Base-by-base conservation (phyloP, 2,113 vertebrate genomes). In the Tenebrosternarchus preto region DNA sequence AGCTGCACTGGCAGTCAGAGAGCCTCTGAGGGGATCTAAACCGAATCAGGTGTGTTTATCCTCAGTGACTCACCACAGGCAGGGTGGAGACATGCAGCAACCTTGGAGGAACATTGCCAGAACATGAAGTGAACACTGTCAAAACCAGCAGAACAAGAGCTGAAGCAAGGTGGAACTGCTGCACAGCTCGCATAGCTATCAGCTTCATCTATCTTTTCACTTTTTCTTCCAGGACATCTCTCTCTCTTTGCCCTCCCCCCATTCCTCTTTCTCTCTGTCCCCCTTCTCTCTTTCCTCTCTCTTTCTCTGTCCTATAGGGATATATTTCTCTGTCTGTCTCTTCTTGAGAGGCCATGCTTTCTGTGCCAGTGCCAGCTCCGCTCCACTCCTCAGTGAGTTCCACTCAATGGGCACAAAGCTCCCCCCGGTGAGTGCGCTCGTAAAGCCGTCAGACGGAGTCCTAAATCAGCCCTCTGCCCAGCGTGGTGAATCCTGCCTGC, bases 381-480 rank as follows among this genome's bases (percentile, higher is more conserved):
- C 84, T 83, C 75, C 72, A 81, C 80, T 89, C 83, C 86, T 89
- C 88, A 90, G 84, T 90, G 88, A 87, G 88, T 84, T 86, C 87
- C 88, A 87, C 72, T 91, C 87, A 92, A 90, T 84, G 87, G 86
- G 70, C 87, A 90, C 90, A 88, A 88, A 88, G 85, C 80, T 84
- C 82, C 88, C 91, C 82, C 76, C 60, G 78, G 87, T 82, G 84
- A 88, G 82, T 36, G 39, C 73, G 66, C 88, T 91, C 83, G 64
- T 92, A 90, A 92, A 91, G 83, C 85, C 72, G 81, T 90, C 89
- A 90, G 85, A 80, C 71, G 43, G 67, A 73, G 85, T 88, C 85
- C 86, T 91, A 88, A 91, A 92, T 93, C 88, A 89, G 77, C 73
- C 56, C 43, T 80, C 36, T 67, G 82, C 85, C 78, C 76, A 29